Evolutionary conservation across 1,140 invertebrate species (phyloP).

Genomic region (Saccostrea glomerata): DNA sequence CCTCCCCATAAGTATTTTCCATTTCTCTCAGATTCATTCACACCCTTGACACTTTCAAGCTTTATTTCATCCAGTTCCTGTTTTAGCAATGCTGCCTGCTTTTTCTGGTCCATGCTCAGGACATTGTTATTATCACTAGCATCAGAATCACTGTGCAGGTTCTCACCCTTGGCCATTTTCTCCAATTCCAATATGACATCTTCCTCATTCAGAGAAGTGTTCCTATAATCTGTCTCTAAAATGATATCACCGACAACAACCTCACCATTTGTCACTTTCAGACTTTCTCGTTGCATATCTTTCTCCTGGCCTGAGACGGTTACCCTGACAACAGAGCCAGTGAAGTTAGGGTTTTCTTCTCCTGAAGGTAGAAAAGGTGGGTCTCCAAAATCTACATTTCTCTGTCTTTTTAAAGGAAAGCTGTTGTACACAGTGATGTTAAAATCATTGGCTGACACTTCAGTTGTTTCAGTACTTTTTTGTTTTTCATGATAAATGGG

Average conservation of each 20-base stretch:
- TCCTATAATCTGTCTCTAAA: constrained; percentile 53
- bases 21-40: background rate
- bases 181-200: constrained; percentile 25
- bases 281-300: constrained; percentile 49
- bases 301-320: background rate
- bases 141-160: background rate
- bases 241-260: constrained; percentile 56
- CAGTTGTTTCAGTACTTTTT: background rate
- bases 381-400: constrained; percentile 13
- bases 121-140: constrained; percentile 23
- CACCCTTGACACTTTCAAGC: background rate
- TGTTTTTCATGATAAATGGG: constrained; percentile 46
- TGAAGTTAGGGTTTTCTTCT: constrained; percentile 18
- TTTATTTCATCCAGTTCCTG: constrained; percentile 29
- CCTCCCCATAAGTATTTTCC: constrained; percentile 1
- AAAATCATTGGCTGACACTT: constrained; percentile 12
- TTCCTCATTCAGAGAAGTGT: constrained; percentile 39
- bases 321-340: background rate
- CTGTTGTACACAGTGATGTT: constrained; percentile 39
- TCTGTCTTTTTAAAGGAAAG: constrained; percentile 35
- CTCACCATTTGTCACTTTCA: constrained; percentile 54
- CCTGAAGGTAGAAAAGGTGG: constrained; percentile 2
- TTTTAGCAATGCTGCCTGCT: constrained; percentile 6
- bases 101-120: background rate
- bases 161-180: background rate